These are phyloP conservation scores for Micropoecilia bifurca DNA, from an alignment of 2,797 vertebrate genomes.

Conservation along the genomic window DNA sequence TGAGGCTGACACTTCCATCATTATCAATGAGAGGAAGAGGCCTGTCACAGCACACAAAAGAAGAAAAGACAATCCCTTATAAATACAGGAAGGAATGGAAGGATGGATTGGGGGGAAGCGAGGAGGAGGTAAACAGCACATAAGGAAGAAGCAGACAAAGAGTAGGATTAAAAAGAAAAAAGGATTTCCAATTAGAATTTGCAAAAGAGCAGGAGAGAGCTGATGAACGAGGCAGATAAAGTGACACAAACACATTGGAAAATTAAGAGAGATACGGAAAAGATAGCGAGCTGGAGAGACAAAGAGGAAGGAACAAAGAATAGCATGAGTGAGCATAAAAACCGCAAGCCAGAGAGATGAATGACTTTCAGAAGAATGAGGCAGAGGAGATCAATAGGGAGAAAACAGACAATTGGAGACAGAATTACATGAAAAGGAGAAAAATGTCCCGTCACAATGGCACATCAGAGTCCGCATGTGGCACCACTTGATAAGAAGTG, in stretches of 20 bases:
- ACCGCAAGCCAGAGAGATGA: slow-evolving; percentile 60
- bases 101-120: slow-evolving; percentile 5
- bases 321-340: slow-evolving; percentile 42
- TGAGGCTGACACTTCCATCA: slow-evolving; percentile 75
- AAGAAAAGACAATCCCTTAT: slow-evolving; percentile 62
- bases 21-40: slow-evolving; percentile 81
- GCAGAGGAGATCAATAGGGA: slow-evolving; percentile 52
- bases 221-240: slow-evolving; percentile 62
- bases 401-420: slow-evolving; percentile 65
- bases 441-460: slow-evolving; percentile 63
- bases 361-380: slow-evolving; percentile 48
- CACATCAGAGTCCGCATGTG: slow-evolving; percentile 67
- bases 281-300: slow-evolving; percentile 54
- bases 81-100: slow-evolving; percentile 44
- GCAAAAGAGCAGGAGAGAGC: slow-evolving; percentile 37
- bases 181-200: slow-evolving; percentile 58
- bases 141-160: slow-evolving; percentile 48
- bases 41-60: slow-evolving; percentile 77
- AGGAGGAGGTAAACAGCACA: slow-evolving; percentile 40
- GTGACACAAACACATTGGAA: slow-evolving; percentile 38
- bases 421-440: slow-evolving; percentile 63
- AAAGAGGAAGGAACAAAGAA: slow-evolving; percentile 50
- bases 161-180: slow-evolving; percentile 58
- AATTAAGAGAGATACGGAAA: slow-evolving; percentile 55
- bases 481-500: slow-evolving; percentile 66